These are phyloP conservation scores for Polydesmus complanatus DNA, from an alignment of 2,888 invertebrate species.

Conservation along the genomic window DNA sequence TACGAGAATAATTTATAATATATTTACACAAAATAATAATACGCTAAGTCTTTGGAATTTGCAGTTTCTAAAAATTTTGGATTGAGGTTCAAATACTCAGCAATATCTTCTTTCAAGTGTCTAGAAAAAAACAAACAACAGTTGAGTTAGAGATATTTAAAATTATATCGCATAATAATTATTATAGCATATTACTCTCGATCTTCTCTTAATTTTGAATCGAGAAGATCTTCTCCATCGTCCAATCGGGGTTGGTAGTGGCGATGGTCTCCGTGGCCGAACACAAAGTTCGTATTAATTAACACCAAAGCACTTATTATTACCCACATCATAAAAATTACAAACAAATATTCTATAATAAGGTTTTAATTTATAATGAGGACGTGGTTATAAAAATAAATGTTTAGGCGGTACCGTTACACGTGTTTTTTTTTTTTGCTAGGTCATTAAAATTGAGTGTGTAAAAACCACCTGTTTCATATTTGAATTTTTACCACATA, in stretches of 20 bases:
- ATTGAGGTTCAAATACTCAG: conserved; percentile 1
- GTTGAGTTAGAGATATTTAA: neutral
- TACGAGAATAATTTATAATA: neutral
- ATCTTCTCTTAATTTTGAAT: neutral
- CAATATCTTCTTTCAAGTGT: conserved; percentile 10
- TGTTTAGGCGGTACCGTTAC: too few relatives aligned
- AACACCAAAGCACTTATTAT: too few relatives aligned
- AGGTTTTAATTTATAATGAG: too few relatives aligned
- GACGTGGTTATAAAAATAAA: too few relatives aligned
- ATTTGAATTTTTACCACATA: too few relatives aligned
- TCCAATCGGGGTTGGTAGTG: neutral
- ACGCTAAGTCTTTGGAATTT: neutral
- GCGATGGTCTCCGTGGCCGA: neutral
- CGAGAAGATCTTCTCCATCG: neutral
- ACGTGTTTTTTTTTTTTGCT: too few relatives aligned
- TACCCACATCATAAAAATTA: too few relatives aligned
- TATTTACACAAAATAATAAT: conserved; percentile 9
- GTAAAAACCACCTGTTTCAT: too few relatives aligned
- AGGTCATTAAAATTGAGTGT: too few relatives aligned
- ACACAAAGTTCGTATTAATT: too few relatives aligned
- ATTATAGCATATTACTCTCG: neutral
- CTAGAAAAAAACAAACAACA: neutral
- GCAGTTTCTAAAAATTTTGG: neutral
- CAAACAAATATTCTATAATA: too few relatives aligned
- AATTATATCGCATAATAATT: neutral